A percentile compares a stretch with the other conserved stretches of the same genome.
Conservation (phyloP, 2,888 invertebrate species). For the Mythimna albipuncta region DNA sequence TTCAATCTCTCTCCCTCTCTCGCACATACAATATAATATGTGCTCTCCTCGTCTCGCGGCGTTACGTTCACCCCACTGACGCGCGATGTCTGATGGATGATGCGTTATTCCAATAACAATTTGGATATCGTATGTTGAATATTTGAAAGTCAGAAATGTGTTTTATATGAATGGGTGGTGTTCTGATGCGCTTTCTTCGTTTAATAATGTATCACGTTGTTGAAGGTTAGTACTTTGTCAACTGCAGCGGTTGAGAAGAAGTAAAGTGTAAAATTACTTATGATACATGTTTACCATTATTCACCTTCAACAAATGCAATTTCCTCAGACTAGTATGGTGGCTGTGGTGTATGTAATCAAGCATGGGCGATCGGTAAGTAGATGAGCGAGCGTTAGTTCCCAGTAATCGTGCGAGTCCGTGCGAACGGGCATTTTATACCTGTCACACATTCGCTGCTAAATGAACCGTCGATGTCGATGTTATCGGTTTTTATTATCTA, state of each 20-base stretch:
- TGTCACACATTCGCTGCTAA: constrained; percentile 71
- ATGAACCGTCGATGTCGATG: constrained; percentile 57
- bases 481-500: constrained; percentile 56
- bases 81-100: constrained; percentile 89
- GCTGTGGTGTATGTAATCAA: constrained; percentile 55
- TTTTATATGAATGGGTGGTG: constrained; percentile 62
- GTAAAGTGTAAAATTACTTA: constrained; percentile 30
- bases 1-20: constrained; percentile 79
- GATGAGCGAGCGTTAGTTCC: constrained; percentile 65
- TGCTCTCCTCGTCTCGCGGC: constrained; percentile 74
- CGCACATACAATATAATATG: constrained; percentile 65
- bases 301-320: constrained; percentile 52
- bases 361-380: constrained; percentile 54
- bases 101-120: constrained; percentile 90
- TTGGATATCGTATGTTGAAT: constrained; percentile 88
- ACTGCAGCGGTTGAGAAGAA: constrained; percentile 20
- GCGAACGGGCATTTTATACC: constrained; percentile 79
- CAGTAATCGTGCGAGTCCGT: constrained; percentile 75
- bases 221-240: constrained; percentile 44
- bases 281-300: constrained; percentile 36
- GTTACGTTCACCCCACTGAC: constrained; percentile 85
- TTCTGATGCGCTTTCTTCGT: constrained; percentile 59
- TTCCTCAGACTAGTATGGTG: constrained; percentile 47
- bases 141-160: constrained; percentile 81
- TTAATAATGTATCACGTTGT: constrained; percentile 51